Evolutionary conservation across 1,140 invertebrate genomes (phyloP).

Genomic region (Centruroides sculpturatus): DNA sequence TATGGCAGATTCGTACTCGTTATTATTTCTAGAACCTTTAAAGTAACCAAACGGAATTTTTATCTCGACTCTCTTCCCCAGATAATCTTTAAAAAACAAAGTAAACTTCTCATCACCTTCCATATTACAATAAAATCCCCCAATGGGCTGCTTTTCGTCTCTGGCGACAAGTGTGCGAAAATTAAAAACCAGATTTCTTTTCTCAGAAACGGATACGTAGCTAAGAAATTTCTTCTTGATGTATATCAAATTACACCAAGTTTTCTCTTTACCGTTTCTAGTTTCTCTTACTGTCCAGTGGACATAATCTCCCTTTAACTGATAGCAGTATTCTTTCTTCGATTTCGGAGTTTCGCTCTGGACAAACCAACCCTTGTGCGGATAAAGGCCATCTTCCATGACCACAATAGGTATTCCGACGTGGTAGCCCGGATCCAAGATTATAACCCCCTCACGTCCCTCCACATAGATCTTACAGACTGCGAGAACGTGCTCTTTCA

Average conservation of each 20-base stretch:
- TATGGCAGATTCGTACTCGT: slow-evolving; percentile 9
- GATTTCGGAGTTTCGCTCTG: slow-evolving; percentile 54
- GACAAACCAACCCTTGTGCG: slow-evolving; percentile 75
- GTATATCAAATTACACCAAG: slow-evolving; percentile 48
- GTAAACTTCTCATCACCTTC: slow-evolving; percentile 44
- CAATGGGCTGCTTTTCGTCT: slow-evolving; percentile 60
- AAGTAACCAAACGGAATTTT: slow-evolving; percentile 18
- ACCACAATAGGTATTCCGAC: slow-evolving; percentile 67
- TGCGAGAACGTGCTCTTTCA: slow-evolving; percentile 80
- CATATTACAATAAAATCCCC: slow-evolving; percentile 65
- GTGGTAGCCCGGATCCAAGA: slow-evolving; percentile 81
- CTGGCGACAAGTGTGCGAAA: slow-evolving; percentile 65
- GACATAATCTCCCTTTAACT: slow-evolving; percentile 55
- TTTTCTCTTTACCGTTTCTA: slow-evolving; percentile 13
- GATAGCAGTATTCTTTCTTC: slow-evolving; percentile 60
- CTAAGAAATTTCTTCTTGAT: slow-evolving; percentile 59
- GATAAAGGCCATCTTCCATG: slow-evolving; percentile 66
- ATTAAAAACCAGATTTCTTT: slow-evolving; percentile 73
- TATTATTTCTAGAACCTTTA: slow-evolving; percentile 1
- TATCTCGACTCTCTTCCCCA: slow-evolving; percentile 4
- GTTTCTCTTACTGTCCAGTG: slow-evolving; percentile 56
- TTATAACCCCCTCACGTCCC: slow-evolving; percentile 52
- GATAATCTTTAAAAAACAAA: slow-evolving; percentile 54
- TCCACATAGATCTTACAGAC: slow-evolving; percentile 55
- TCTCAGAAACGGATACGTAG: slow-evolving; percentile 67